Evolutionary conservation across 2,888 invertebrate species (phyloP), one percentile per base, ranked within the genome.

Genomic region (Thereva unica): DNA sequence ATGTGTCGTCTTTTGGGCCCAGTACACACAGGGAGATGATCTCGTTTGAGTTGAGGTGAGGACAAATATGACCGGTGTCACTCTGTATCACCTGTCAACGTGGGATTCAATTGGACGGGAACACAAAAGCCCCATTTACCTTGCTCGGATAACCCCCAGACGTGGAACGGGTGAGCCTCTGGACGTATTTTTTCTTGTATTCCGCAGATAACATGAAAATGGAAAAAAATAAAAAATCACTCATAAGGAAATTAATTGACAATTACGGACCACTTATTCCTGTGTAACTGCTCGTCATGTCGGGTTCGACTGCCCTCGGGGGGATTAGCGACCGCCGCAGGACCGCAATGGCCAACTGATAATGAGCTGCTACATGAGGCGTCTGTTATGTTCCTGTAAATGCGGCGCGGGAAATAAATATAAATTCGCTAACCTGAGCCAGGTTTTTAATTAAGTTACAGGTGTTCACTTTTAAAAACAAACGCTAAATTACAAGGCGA

Each of bases 361-460:
- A 10, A 38, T 53, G 38, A n/a, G 49, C 4, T 38, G 12, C 61
- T n/a, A 50, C 50, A 61, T 61, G 37, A 54, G 54, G 64, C 64
- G 64, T 64, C 64, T 45, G 64, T 55, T 64, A 64, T 64, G 10
- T 37, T 54, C 64, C 40, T 64, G 64, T 64, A 64, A 64, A 55
- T 23, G 23, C 23, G 23, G 38, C 42, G n/a, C 10, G 49, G 37
- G 52, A 41, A 66, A 50, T 66, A 49, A 57, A 66, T 57, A 56
- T 57, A 56, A 64, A 64, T 53, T 54, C 64, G 45, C 45, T 54
- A 64, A 64, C 37, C 53, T 64, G 37, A 23, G 23, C 23, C 23
- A 23, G 2, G 23, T 23, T 23, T 23, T 23, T 23, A 23, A 23
- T 23, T 23, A 23, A 23, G 23, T 23, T 23, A 23, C 23, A 23